These are phyloP conservation scores for Pangasianodon hypophthalmus DNA, from an alignment of 2,113 vertebrate species.

Conservation along the genomic window DNA sequence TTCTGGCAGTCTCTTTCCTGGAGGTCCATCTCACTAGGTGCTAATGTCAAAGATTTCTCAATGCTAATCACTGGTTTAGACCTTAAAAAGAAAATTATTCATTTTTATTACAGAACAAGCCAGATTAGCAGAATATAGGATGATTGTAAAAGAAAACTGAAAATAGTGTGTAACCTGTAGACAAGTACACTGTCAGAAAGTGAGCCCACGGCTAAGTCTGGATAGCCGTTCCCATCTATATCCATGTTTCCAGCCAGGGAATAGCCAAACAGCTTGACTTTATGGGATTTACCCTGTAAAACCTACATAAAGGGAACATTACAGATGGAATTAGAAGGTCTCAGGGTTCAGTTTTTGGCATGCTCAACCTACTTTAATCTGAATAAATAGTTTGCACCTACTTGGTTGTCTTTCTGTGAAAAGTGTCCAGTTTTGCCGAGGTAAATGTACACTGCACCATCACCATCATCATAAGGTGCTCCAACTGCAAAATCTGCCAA, in stretches of 20 bases:
- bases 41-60: slow-evolving; percentile 73
- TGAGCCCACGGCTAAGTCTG: slow-evolving; percentile 84
- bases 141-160: background rate
- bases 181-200: slow-evolving; percentile 80
- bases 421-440: slow-evolving; percentile 81
- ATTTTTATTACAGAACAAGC: background rate
- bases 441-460: slow-evolving; percentile 85
- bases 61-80: slow-evolving; percentile 84
- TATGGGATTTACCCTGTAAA: slow-evolving; percentile 69
- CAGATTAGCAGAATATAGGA: background rate
- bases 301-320: slow-evolving; percentile 65
- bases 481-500: slow-evolving; percentile 87
- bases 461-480: slow-evolving; percentile 83
- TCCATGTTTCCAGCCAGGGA: slow-evolving; percentile 86
- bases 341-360: background rate
- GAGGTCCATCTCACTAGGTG: slow-evolving; percentile 69
- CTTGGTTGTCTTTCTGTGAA: slow-evolving; percentile 80
- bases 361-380: background rate
- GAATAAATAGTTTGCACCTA: slow-evolving; percentile 56
- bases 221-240: slow-evolving; percentile 82
- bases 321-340: background rate
- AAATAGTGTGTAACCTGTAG: slow-evolving; percentile 71
- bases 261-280: slow-evolving; percentile 77
- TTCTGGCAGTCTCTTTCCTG: slow-evolving; percentile 60
- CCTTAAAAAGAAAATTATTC: slow-evolving; percentile 64